phyloP scores from a whole-genome alignment of 2,888 invertebrate species.

The Leucophora obtusa region DNA sequence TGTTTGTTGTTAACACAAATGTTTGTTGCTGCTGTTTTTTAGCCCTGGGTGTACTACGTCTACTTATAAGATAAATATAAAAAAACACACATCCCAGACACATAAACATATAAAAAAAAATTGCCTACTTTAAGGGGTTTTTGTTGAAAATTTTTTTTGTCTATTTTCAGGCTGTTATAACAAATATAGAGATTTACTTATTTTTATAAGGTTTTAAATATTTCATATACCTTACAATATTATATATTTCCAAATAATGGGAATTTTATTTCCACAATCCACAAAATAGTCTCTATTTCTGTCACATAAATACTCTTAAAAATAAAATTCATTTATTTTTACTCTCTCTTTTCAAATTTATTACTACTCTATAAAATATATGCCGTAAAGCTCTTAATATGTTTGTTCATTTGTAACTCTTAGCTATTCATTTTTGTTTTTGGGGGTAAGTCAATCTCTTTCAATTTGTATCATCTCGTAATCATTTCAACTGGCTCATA shows the following conservation, averaged over 20 bases:
- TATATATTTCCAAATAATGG: neutral
- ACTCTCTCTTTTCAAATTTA: neutral
- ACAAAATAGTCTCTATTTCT: no score
- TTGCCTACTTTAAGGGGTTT: slow-evolving; percentile 4
- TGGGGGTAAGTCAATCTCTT: neutral
- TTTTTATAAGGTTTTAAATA: no score
- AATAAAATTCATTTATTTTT: no score
- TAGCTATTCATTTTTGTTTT: neutral
- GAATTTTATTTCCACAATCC: neutral
- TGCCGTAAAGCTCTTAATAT: neutral
- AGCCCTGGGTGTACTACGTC: no score
- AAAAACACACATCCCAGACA: neutral
- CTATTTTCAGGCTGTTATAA: neutral
- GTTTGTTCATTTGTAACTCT: neutral
- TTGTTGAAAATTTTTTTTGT: neutral
- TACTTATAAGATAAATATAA: neutral
- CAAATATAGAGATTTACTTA: no score
- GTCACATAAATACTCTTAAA: no score
- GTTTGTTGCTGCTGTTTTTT: no score
- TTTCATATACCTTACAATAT: no score
- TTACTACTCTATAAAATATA: neutral
- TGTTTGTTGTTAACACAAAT: no score
- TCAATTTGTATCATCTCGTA: neutral
- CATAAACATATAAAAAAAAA: neutral
- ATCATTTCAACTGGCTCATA: no score